Percentiles rank a stretch among this genome's conserved stretches.
phyloP scores from a whole-genome alignment of 2,888 invertebrate genomes.

The Drosophila macrospina region DNA sequence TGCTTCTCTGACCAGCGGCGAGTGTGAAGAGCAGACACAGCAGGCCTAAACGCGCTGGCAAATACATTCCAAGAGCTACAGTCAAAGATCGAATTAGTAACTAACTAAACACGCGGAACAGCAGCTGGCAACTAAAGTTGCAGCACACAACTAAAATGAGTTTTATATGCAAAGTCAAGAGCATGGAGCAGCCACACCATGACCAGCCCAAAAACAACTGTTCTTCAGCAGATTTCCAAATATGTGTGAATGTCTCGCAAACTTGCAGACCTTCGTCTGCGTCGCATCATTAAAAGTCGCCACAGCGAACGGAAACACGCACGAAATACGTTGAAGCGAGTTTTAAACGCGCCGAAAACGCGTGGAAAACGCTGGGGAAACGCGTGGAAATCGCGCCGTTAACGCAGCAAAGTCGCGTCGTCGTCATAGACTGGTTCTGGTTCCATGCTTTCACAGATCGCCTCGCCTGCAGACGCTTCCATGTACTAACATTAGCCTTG shows the following conservation, averaged over 20 bases:
- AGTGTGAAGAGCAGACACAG: constrained; percentile 45
- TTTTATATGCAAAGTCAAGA: constrained; percentile 60
- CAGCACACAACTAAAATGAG: constrained; percentile 33
- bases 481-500: constrained; percentile 74
- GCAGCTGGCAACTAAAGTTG: constrained; percentile 54
- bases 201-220: constrained; percentile 40
- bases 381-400: neutral
- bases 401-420: constrained; percentile 14
- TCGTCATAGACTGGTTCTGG: constrained; percentile 69
- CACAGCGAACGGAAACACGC: constrained; percentile 17
- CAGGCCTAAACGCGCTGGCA: constrained; percentile 36
- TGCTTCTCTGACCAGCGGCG: constrained; percentile 38
- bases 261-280: constrained; percentile 70
- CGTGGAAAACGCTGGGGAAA: neutral
- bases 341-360: constrained; percentile 22
- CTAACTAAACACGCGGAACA: constrained; percentile 21
- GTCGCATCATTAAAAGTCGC: constrained; percentile 22
- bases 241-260: constrained; percentile 40
- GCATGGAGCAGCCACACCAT: constrained; percentile 23
- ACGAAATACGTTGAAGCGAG: constrained; percentile 14
- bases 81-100: neutral
- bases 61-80: constrained; percentile 45
- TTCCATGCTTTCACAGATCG: constrained; percentile 54
- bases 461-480: constrained; percentile 26
- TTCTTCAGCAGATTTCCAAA: constrained; percentile 71